Percentiles rank a stretch among this genome's conserved stretches.
phyloP scores from a whole-genome alignment of 2,797 vertebrate species.

The Sarcophilus harrisii region DNA sequence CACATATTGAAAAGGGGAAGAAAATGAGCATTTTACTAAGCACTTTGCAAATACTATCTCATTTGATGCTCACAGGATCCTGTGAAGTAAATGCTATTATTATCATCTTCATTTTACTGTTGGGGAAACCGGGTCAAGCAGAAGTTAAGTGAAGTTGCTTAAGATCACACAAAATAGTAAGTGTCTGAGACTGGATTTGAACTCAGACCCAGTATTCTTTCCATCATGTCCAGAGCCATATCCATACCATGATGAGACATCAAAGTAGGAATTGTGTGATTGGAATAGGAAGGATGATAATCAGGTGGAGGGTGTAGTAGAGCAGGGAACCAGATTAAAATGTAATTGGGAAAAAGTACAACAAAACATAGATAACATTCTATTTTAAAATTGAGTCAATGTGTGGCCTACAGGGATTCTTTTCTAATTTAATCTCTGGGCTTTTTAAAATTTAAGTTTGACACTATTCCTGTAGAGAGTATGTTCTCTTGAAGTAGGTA shows the following conservation, averaged over 20 bases:
- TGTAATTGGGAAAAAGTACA: too few species aligned
- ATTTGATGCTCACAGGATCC: background rate
- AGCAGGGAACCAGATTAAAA: too few species aligned
- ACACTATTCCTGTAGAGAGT: background rate
- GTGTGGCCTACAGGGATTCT: too few species aligned
- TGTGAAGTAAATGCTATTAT: background rate
- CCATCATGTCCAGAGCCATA: background rate
- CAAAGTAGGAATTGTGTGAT: background rate
- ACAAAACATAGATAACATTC: too few species aligned
- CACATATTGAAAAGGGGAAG: background rate
- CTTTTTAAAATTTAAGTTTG: too few species aligned
- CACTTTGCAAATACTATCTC: background rate
- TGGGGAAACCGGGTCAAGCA: background rate
- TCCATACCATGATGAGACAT: background rate
- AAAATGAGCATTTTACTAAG: background rate
- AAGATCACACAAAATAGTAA: background rate
- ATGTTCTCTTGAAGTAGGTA: background rate
- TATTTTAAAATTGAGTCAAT: too few species aligned
- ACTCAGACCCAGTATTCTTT: background rate
- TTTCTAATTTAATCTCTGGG: too few species aligned
- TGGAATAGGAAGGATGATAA: too few species aligned
- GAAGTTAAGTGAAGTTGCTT: background rate
- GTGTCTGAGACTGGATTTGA: background rate
- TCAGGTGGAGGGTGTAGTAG: too few species aligned
- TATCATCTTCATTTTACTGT: background rate